Conservation (phyloP, 2,888 invertebrate species). For the Brenthis hecate region DNA sequence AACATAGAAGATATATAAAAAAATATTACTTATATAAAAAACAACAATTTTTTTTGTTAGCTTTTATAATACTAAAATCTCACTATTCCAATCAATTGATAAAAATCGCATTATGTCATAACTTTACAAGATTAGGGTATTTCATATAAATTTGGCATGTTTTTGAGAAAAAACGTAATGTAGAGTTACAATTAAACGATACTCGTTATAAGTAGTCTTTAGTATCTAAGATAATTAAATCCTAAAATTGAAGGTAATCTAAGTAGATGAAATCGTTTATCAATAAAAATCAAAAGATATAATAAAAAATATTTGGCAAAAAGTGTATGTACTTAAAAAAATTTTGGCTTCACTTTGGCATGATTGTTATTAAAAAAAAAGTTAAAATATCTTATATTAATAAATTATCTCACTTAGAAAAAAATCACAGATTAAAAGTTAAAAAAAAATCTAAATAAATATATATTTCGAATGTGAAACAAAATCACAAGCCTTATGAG, state of each 20-base stretch:
- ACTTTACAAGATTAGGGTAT: slow-evolving; percentile 3
- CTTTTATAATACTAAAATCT: too few relatives aligned
- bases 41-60: too few relatives aligned
- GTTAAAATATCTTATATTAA: slow-evolving; percentile 1
- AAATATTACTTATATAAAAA: too few relatives aligned
- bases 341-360: neutral
- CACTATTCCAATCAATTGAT: neutral
- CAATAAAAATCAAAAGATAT: slow-evolving; percentile 7
- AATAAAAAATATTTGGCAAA: neutral
- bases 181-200: slow-evolving; percentile 13
- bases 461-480: neutral
- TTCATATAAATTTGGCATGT: slow-evolving; percentile 16
- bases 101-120: slow-evolving; percentile 6
- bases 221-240: slow-evolving; percentile 21
- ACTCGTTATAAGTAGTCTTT: slow-evolving; percentile 13
- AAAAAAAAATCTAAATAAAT: slow-evolving; percentile 1
- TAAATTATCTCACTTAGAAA: slow-evolving; percentile 7
- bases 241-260: slow-evolving; percentile 19
- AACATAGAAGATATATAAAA: too few relatives aligned
- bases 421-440: slow-evolving; percentile 7
- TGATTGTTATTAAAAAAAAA: slow-evolving; percentile 4
- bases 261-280: slow-evolving; percentile 6
- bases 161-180: slow-evolving; percentile 8
- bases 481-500: slow-evolving; percentile 21
- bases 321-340: neutral